phyloP scores from a whole-genome alignment of 1,140 invertebrate genomes.

The Pogonognathellus flavescens region DNA sequence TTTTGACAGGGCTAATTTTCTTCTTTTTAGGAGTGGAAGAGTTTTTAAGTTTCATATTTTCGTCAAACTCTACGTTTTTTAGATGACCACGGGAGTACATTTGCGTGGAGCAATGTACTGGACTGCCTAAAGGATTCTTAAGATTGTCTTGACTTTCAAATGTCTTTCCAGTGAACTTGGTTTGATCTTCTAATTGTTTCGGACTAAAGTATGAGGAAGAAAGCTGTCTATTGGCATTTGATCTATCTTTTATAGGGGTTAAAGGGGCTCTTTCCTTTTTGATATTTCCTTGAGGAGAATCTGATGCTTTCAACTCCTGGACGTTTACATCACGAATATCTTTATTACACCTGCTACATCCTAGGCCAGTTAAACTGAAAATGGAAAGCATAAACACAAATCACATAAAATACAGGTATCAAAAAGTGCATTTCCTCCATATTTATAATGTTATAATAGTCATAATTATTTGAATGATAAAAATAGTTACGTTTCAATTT shows the following conservation, averaged over 20 bases:
- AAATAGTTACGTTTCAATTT: not conserved
- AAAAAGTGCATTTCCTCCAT: too few species aligned
- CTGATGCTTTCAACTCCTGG: not conserved
- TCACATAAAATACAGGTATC: too few species aligned
- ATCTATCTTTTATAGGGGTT: not conserved
- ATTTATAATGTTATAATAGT: not conserved
- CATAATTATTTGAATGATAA: not conserved
- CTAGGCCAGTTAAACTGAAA: not conserved
- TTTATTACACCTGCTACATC: not conserved
- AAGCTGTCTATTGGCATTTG: not conserved
- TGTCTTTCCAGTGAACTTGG: not conserved
- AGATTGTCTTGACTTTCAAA: not conserved
- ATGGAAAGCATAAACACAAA: not conserved
- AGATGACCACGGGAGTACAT: not conserved
- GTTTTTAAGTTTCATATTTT: constrained; percentile 27
- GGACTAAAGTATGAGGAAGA: not conserved
- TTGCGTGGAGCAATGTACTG: constrained; percentile 2
- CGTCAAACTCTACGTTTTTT: not conserved
- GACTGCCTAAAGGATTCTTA: not conserved
- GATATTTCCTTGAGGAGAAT: not conserved
- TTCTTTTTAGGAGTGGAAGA: not conserved
- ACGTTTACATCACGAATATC: not conserved
- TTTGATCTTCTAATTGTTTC: not conserved
- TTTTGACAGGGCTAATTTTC: constrained; percentile 6
- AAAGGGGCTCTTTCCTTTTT: not conserved